These are phyloP conservation scores for Penaeus japonicus DNA, from an alignment of 1,140 invertebrate species.

Conservation along the genomic window DNA sequence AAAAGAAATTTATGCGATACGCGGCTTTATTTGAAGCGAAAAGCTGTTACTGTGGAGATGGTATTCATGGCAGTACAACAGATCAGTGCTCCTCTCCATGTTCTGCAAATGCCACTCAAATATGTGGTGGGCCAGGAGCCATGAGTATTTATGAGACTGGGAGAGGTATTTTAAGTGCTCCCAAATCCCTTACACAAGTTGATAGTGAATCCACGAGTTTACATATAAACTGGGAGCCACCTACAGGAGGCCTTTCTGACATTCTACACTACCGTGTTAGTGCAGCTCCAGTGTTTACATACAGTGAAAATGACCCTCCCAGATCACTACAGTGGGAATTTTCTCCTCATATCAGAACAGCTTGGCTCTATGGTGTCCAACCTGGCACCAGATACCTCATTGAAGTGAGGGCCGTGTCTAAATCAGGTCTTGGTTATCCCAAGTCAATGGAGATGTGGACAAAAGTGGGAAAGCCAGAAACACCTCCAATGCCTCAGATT, in stretches of 20 bases:
- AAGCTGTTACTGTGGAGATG: slow-evolving; percentile 47
- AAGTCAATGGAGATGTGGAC: slow-evolving; percentile 71
- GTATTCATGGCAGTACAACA: slow-evolving; percentile 23
- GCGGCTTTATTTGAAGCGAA: slow-evolving; percentile 23
- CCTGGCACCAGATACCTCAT: slow-evolving; percentile 78
- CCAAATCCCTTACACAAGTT: slow-evolving; percentile 41
- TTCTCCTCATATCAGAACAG: slow-evolving; percentile 31
- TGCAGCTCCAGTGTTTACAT: slow-evolving; percentile 36
- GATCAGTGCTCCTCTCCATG: slow-evolving; percentile 27
- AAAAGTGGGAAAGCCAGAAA: slow-evolving; percentile 74
- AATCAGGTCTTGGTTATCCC: slow-evolving; percentile 70
- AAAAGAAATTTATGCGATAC: slow-evolving; percentile 34
- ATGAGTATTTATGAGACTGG: slow-evolving; percentile 53
- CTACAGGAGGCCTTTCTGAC: slow-evolving; percentile 39
- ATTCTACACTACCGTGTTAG: slow-evolving; percentile 47
- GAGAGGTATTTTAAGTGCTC: slow-evolving; percentile 34
- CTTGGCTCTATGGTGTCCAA: slow-evolving; percentile 68
- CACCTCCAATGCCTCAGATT: slow-evolving; percentile 73
- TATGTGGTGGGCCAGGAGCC: slow-evolving; percentile 42
- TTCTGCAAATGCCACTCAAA: slow-evolving; percentile 12
- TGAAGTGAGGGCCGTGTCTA: slow-evolving; percentile 72
- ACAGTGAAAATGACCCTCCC: slow-evolving; percentile 49
- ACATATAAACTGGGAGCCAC: slow-evolving; percentile 53
- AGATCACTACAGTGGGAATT: slow-evolving; percentile 15
- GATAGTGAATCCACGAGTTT: slow-evolving; percentile 41